Evolutionary conservation across 2,113 vertebrate genomes (phyloP).

Genomic region (Rhizomys pruinosus): DNA sequence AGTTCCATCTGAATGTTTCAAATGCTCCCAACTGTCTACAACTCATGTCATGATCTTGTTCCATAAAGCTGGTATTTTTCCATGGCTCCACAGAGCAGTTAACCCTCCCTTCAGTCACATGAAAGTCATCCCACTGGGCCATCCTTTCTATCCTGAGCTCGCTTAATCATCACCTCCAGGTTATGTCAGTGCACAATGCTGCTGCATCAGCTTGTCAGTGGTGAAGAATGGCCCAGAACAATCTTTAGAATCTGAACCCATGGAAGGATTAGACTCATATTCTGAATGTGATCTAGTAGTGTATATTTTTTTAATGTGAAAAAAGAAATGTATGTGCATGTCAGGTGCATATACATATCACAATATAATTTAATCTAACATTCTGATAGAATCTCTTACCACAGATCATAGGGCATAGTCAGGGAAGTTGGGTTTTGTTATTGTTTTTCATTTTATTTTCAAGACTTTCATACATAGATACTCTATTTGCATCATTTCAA

Average conservation of each 20-base stretch:
- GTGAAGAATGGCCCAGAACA: not conserved
- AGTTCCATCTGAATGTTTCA: not conserved
- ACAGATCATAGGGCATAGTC: not conserved
- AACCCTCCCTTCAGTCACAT: not conserved
- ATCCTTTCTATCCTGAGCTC: not conserved
- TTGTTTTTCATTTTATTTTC: no score
- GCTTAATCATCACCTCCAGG: not conserved
- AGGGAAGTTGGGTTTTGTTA: not conserved
- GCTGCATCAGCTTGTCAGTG: not conserved
- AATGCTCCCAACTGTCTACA: not conserved
- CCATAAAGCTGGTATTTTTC: not conserved
- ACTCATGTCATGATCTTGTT: not conserved
- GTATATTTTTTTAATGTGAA: not conserved
- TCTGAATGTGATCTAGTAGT: not conserved
- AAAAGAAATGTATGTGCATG: not conserved
- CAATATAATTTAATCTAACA: no score
- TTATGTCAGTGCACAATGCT: not conserved
- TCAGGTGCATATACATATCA: not conserved
- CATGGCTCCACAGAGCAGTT: not conserved
- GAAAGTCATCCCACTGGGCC: not conserved
- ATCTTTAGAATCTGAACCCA: not conserved
- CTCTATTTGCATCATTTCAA: no score
- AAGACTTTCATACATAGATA: no score
- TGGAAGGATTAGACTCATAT: conserved; percentile 4
- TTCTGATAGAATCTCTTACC: not conserved